phyloP scores from a whole-genome alignment of 2,113 vertebrate species.

The Crotalus tigris region DNA sequence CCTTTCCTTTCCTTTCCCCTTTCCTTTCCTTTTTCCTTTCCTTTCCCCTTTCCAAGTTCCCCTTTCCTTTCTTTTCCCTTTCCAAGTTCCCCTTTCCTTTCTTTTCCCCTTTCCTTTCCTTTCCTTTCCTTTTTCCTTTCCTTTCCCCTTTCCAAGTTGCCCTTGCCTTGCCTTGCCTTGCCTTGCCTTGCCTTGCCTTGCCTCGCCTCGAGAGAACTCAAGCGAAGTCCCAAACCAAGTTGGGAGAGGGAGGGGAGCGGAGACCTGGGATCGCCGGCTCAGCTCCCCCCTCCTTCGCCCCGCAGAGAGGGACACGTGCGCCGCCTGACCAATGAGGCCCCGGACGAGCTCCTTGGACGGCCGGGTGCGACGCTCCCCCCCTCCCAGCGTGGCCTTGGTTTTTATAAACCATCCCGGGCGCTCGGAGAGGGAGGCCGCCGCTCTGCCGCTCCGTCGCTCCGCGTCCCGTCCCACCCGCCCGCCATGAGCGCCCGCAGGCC shows the following conservation, averaged over 20 bases:
- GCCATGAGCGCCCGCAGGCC: slow-evolving; percentile 33
- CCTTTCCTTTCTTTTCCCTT: too few species aligned
- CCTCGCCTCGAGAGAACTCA: neutral
- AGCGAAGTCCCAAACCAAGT: neutral
- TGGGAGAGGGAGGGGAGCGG: neutral
- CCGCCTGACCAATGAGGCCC: slow-evolving; percentile 10
- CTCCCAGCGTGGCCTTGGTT: slow-evolving; percentile 12
- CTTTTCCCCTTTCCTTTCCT: too few species aligned
- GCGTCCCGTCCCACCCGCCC: slow-evolving; percentile 1
- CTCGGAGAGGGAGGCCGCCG: neutral
- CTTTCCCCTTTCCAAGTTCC: too few species aligned
- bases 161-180: neutral
- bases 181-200: too few species aligned
- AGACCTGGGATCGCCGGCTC: neutral
- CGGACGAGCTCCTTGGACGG: neutral
- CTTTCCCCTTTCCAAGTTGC: too few species aligned
- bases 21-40: too few species aligned
- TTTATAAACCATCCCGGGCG: slow-evolving; percentile 19
- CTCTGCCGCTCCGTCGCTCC: neutral
- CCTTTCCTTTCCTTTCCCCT: too few species aligned
- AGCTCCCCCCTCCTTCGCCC: neutral
- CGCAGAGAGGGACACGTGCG: slow-evolving; percentile 46
- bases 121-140: too few species aligned
- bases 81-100: too few species aligned
- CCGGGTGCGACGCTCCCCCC: neutral